Evolutionary conservation across 1,140 invertebrate genomes (phyloP), one percentile per base, ranked within the genome.

Genomic region (Grapholita molesta): DNA sequence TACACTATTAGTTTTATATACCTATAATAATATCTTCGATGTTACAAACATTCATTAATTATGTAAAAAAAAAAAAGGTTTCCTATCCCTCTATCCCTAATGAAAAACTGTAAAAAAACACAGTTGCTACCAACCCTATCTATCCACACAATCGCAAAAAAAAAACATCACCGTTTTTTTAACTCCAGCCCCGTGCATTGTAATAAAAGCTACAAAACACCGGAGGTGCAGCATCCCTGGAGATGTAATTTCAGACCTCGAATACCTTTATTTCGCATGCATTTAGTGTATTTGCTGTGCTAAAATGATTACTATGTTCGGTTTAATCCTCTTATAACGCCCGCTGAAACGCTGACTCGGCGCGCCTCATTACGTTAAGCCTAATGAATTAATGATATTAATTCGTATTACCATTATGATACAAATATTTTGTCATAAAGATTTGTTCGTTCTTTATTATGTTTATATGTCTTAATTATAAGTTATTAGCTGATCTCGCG

Each of bases 271-370:
- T 61, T 61, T 30, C 24, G 24, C 55, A 6, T 61, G 55, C 55
- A 61, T 61, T 61, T 61, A 61, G 55, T 61, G 12, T 61, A 61
- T 15, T 61, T 11, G 55, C 55, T 28, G 52, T 23, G 25, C 55
- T 61, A 61, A 61, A 61, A 61, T 61, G 55, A 32, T 61, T 61
- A 12, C 55, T 30, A 61, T 61, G 55, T 61, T 30, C 55, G n/a
- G 55, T 61, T 61, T 61, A 61, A 61, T 61, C 55, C 55, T 61
- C 55, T 61, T 61, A 28, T 61, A 30, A 9, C 25, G 25, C 55
- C 28, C 4, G 42, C 18, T 7, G 18, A 48, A 48, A 5, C 18
- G 18, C 42, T 61, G 55, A 61, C 28, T 61, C 55, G 55, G 15
- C 55, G 28, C 15, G 55, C 55, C 24, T 30, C 55, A 61, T 61